Evolutionary conservation across 2,888 invertebrate species (phyloP).

Genomic region (Steinernema scapterisci): DNA sequence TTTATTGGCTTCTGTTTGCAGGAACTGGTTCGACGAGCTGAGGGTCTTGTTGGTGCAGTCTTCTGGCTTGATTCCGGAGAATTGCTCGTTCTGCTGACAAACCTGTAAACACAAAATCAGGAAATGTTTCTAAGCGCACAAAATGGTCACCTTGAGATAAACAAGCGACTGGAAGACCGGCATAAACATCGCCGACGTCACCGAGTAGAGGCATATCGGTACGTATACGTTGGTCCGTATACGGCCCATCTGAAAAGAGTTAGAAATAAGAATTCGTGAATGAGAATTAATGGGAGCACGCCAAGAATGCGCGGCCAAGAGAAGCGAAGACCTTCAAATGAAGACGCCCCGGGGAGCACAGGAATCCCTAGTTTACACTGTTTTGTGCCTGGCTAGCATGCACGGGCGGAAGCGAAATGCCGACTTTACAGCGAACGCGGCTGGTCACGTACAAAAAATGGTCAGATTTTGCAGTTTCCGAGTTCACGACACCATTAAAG

Average conservation of each 20-base stretch:
- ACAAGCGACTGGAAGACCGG: constrained; percentile 41
- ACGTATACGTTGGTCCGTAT: constrained; percentile 27
- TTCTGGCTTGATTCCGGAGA: constrained; percentile 32
- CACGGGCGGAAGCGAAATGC: too few relatives aligned
- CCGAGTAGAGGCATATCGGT: constrained; percentile 38
- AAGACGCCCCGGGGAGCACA: neutral
- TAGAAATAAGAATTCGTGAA: neutral
- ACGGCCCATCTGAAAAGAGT: neutral
- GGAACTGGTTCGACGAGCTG: constrained; percentile 31
- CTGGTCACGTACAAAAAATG: too few relatives aligned
- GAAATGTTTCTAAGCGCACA: neutral
- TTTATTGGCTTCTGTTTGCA: constrained; percentile 39
- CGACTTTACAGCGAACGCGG: too few relatives aligned
- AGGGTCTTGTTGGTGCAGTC: constrained; percentile 32
- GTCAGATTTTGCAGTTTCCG: too few relatives aligned
- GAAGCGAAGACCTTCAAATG: neutral
- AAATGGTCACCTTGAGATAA: constrained; percentile 35
- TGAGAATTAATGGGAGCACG: too few relatives aligned
- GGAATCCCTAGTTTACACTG: constrained; percentile 29
- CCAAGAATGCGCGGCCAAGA: neutral
- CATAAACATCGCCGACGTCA: constrained; percentile 42
- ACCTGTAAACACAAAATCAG: neutral
- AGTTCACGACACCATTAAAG: too few relatives aligned
- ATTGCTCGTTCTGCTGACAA: constrained; percentile 27
- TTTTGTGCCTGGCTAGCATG: neutral